Evolutionary conservation across 2,888 invertebrate species (phyloP).

Genomic region (Nematopogon swammerdamellus): DNA sequence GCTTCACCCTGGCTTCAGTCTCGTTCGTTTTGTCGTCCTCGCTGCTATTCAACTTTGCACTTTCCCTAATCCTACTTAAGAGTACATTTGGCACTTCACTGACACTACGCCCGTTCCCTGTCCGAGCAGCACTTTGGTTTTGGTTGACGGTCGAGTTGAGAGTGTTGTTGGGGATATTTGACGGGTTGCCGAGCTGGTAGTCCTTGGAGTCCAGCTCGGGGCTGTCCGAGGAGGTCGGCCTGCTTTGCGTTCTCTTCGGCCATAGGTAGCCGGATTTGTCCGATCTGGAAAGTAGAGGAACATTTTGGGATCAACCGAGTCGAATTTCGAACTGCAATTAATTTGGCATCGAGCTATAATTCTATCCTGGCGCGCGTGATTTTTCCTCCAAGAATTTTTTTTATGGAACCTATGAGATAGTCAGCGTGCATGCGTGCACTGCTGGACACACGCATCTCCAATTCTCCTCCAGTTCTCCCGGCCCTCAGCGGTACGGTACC

Average conservation of each 20-base stretch:
- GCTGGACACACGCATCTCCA: too few species aligned
- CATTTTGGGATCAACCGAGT: too few species aligned
- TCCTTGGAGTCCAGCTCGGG: background rate
- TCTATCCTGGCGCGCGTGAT: too few species aligned
- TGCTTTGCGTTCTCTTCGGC: conserved; percentile 6
- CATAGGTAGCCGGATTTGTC: conserved; percentile 3
- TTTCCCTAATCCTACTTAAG: conserved; percentile 28
- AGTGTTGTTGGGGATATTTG: background rate
- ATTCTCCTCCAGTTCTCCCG: too few species aligned
- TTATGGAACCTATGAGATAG: too few species aligned
- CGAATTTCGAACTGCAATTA: too few species aligned
- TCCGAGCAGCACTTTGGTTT: background rate
- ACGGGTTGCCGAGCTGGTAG: too few species aligned
- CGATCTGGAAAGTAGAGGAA: background rate
- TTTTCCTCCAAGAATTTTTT: too few species aligned
- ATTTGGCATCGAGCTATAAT: too few species aligned
- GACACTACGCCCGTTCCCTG: background rate
- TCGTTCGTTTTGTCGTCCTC: conserved; percentile 21
- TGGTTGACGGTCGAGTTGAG: conserved; percentile 2
- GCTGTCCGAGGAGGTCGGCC: conserved; percentile 6
- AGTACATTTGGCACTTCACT: conserved; percentile 12
- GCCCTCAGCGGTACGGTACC: too few species aligned
- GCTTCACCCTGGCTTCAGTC: conserved; percentile 24
- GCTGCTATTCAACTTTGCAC: conserved; percentile 28
- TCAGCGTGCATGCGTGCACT: too few species aligned